Evolutionary conservation across 1,140 invertebrate genomes (phyloP), one percentile per base, ranked within the genome.

Genomic region (Tribolium madens): DNA sequence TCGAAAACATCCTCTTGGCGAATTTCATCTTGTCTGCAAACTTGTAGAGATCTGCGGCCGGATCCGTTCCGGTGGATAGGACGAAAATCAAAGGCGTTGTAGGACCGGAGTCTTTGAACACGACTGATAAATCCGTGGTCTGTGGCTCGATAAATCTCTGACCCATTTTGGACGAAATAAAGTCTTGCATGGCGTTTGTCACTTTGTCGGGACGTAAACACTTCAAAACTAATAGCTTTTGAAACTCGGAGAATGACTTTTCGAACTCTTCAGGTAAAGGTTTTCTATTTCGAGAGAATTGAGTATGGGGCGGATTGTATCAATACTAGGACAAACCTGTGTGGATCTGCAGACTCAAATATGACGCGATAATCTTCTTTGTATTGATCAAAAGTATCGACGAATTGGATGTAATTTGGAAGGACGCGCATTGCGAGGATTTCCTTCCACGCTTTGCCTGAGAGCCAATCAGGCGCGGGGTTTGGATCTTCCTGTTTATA

Each of bases 141-240:
- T 91, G 91, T 0, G 92, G 91, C 78, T 93, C 90, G 12, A 93
- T 88, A 80, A 92, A 94, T 73, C 89, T 87, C 74, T 87, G 83
- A 0, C 92, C 92, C 10, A 94, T 83, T 64, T 91, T 85, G 36
- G 87, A 83, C 0, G 86, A 84, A 1, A 93, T 84, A 83, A 91
- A 93, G 3, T 88, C 85, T 83, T 93, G 91, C 74, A 95, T 89
- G 0, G 90, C 91, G 69, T 92, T 92, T 0, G 91, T 89, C 0
- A 94, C 87, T 85, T 94, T 94, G 81, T 95, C 93, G 1, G 93
- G 89, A 78, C 92, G 83, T 0, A 95, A 80, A 83, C 91, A 93
- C 77, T 94, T 92, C 1, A 95, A 81, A 1, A 95, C 84, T 0
- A 95, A 80, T 76, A 96, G 85, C 78, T 89, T 91, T 81, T 94